Percentiles rank a stretch among this genome's conserved stretches.
Conservation (phyloP, 2,888 invertebrate genomes). For the Amphipoea oculea region DNA sequence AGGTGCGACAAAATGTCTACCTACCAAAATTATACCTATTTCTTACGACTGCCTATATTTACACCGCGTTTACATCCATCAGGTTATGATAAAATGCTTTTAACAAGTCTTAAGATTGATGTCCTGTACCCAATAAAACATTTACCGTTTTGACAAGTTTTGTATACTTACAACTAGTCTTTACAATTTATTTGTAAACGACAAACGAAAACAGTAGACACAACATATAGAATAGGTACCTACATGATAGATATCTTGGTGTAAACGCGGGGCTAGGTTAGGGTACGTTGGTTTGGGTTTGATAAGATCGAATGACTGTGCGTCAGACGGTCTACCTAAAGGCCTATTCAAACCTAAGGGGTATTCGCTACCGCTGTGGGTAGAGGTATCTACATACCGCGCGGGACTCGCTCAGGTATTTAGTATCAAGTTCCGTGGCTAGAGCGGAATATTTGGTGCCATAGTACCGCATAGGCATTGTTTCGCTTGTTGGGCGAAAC, state of each 20-base stretch:
- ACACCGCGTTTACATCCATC: background rate
- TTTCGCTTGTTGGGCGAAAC: too few relatives aligned
- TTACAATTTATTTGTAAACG: background rate
- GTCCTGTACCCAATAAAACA: too few relatives aligned
- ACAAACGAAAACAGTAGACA: background rate
- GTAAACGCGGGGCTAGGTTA: background rate
- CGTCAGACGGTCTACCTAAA: background rate
- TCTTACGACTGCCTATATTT: background rate
- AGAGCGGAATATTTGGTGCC: too few relatives aligned
- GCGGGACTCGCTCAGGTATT: too few relatives aligned
- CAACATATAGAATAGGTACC: background rate
- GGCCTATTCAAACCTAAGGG: too few relatives aligned
- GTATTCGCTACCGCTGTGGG: too few relatives aligned
- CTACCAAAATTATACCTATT: background rate
- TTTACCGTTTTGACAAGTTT: too few relatives aligned
- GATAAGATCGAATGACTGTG: too few relatives aligned
- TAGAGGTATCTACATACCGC: too few relatives aligned
- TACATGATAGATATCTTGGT: background rate
- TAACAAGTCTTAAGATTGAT: background rate
- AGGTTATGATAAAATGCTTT: background rate
- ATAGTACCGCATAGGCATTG: too few relatives aligned
- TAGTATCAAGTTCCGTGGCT: too few relatives aligned
- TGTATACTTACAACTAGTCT: background rate
- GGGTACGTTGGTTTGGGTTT: background rate
- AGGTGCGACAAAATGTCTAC: background rate